Evolutionary conservation across 2,113 vertebrate genomes (phyloP).

Genomic region (Podiceps cristatus): DNA sequence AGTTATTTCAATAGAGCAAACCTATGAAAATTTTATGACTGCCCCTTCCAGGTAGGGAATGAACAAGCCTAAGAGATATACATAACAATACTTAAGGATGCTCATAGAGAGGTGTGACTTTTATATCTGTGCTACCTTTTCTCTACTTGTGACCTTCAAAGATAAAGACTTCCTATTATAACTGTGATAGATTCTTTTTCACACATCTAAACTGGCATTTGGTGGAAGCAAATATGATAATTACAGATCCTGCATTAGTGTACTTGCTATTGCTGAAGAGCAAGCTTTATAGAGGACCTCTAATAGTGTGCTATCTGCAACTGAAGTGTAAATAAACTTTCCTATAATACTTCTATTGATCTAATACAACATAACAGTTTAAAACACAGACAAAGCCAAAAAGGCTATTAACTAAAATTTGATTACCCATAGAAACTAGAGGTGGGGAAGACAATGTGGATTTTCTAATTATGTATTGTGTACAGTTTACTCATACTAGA

Average conservation of each 20-base stretch:
- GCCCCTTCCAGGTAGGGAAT: background rate
- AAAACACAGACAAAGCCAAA: background rate
- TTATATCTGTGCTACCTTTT: background rate
- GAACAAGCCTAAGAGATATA: background rate
- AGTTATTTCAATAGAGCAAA: conserved; percentile 12
- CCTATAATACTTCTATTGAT: conserved; percentile 11
- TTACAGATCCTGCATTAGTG: background rate
- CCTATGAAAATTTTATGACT: conserved; percentile 44
- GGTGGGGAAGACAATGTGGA: background rate
- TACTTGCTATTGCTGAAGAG: background rate
- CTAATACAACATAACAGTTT: background rate
- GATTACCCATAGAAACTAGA: background rate
- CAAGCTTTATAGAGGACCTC: background rate
- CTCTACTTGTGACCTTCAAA: conserved; percentile 14
- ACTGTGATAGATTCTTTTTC: background rate
- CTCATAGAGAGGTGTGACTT: background rate
- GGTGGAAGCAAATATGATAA: background rate
- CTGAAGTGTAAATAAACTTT: background rate
- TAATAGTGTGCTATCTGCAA: background rate
- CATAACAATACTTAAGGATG: background rate
- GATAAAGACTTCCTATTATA: conserved; percentile 13
- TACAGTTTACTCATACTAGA: background rate
- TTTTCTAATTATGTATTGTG: background rate
- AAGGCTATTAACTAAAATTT: background rate
- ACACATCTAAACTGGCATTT: background rate